Conservation (phyloP, 1,140 invertebrate species). For the Heterodera schachtii region DNA sequence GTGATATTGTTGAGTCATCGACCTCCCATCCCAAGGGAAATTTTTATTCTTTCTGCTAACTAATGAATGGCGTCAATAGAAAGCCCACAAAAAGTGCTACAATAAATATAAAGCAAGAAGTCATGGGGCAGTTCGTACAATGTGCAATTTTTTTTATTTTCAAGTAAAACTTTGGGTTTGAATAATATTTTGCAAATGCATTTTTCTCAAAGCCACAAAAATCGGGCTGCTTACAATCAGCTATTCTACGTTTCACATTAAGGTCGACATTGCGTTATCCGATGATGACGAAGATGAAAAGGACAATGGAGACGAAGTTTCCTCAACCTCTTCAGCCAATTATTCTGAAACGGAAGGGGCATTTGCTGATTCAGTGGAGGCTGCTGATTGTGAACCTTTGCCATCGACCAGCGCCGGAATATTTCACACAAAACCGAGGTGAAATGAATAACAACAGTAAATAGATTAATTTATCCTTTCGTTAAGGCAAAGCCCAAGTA, state of each 20-base stretch:
- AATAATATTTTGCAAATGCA: too few species aligned
- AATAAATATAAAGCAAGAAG: too few species aligned
- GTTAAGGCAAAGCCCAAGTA: too few species aligned
- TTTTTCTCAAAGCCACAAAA: too few species aligned
- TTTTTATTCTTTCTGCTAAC: background rate
- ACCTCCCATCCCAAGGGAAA: background rate
- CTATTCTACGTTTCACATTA: background rate
- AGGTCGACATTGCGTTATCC: constrained; percentile 31
- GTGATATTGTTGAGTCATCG: background rate
- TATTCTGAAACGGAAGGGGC: background rate
- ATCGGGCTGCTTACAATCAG: too few species aligned
- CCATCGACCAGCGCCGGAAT: background rate
- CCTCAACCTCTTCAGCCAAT: background rate
- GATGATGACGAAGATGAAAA: constrained; percentile 24
- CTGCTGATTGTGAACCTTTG: background rate
- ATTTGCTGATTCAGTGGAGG: background rate
- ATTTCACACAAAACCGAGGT: background rate
- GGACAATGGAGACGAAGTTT: background rate
- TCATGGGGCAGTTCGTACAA: too few species aligned
- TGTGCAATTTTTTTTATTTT: too few species aligned
- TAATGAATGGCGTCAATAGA: too few species aligned
- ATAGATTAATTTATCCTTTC: background rate
- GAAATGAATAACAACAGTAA: background rate
- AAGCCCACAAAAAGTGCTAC: too few species aligned
- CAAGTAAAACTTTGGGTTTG: too few species aligned